Percentiles rank a stretch among this genome's conserved stretches.
Evolutionary conservation across 2,113 vertebrate genomes (phyloP).

Genomic region (Tretioscincus oriximinensis): DNA sequence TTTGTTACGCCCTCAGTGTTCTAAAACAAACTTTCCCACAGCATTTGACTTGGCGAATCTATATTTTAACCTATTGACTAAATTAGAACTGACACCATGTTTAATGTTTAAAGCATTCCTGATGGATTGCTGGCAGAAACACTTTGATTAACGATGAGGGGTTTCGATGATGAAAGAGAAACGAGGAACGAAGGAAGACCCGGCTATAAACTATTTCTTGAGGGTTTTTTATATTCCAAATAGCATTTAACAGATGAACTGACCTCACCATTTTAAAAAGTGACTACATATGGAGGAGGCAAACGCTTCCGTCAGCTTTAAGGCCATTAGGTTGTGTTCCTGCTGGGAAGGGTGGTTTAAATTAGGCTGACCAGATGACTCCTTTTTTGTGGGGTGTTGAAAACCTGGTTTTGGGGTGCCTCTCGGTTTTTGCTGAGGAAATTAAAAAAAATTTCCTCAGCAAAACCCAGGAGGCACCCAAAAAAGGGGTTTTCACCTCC

Average conservation of each 20-base stretch:
- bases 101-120: slow-evolving; percentile 54
- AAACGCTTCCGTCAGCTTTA: slow-evolving; percentile 14
- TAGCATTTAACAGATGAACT: slow-evolving; percentile 31
- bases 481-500: too few species aligned
- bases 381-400: too few species aligned
- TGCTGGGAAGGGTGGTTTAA: too few species aligned
- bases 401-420: too few species aligned
- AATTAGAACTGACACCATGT: slow-evolving; percentile 58
- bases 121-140: slow-evolving; percentile 61
- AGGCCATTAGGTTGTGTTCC: not conserved
- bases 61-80: slow-evolving; percentile 22
- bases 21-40: slow-evolving; percentile 64
- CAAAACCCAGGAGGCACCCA: too few species aligned
- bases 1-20: slow-evolving; percentile 40
- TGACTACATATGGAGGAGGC: slow-evolving; percentile 8
- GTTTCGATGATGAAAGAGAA: slow-evolving; percentile 57
- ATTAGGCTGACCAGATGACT: too few species aligned
- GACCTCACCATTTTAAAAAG: not conserved
- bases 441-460: too few species aligned
- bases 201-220: slow-evolving; percentile 12
- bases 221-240: slow-evolving; percentile 35
- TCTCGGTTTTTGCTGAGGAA: too few species aligned
- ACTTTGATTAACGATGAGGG: slow-evolving; percentile 58
- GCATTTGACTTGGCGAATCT: slow-evolving; percentile 51
- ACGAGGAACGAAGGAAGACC: not conserved